Conservation (phyloP, 1,140 invertebrate species). For the Megathymus violae region DNA sequence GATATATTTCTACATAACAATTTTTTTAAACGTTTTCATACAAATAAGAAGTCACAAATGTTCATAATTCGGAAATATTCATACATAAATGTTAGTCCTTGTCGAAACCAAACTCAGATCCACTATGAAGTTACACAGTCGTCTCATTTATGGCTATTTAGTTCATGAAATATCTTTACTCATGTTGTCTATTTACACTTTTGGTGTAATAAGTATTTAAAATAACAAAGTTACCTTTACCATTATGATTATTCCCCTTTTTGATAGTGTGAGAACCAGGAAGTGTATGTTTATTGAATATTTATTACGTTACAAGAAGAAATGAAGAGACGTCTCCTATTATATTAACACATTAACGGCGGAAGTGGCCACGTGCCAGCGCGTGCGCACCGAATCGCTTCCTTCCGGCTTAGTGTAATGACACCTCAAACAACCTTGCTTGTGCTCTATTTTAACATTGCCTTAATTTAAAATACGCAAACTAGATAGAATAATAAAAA, state of each 20-base stretch:
- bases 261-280: slow-evolving; percentile 4
- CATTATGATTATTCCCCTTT: background rate
- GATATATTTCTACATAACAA: too few relatives aligned
- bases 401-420: slow-evolving; percentile 57
- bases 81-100: too few relatives aligned
- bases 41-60: too few relatives aligned
- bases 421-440: slow-evolving; percentile 16
- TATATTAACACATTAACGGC: slow-evolving; percentile 77
- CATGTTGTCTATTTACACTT: too few relatives aligned
- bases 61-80: too few relatives aligned
- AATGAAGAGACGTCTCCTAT: slow-evolving; percentile 76
- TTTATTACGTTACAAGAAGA: slow-evolving; percentile 36
- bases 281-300: slow-evolving; percentile 18
- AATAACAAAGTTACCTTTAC: background rate
- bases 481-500: too few relatives aligned
- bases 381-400: slow-evolving; percentile 73
- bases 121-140: too few relatives aligned
- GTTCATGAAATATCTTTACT: too few relatives aligned
- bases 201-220: too few relatives aligned
- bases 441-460: slow-evolving; percentile 4
- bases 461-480: background rate
- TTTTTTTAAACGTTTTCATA: too few relatives aligned
- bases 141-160: too few relatives aligned
- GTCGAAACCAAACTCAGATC: too few relatives aligned
- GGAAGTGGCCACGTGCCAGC: slow-evolving; percentile 75